Conservation (phyloP, 2,797 vertebrate genomes). For the Lepus oiostolus region DNA sequence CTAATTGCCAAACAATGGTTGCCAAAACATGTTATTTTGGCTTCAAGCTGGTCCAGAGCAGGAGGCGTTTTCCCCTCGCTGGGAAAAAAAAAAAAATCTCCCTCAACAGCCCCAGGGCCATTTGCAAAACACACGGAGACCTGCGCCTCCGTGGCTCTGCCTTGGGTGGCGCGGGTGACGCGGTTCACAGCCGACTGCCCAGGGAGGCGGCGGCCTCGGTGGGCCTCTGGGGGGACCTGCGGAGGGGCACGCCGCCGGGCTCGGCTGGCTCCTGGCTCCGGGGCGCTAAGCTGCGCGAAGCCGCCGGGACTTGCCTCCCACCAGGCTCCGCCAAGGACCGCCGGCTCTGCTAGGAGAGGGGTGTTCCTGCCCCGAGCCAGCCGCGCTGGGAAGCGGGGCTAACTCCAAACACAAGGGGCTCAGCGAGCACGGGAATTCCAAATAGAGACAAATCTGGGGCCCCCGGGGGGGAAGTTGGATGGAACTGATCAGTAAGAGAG, state of each 20-base stretch:
- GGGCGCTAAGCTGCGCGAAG: neutral
- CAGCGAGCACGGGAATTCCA: constrained; percentile 86
- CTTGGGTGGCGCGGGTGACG: neutral
- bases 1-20: constrained; percentile 84
- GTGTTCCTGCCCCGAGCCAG: constrained; percentile 41
- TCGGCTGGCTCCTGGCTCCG: constrained; percentile 69
- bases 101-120: constrained; percentile 73
- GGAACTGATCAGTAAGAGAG: constrained; percentile 86
- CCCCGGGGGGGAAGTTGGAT: constrained; percentile 87
- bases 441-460: constrained; percentile 88
- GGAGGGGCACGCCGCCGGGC: constrained; percentile 57
- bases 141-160: neutral
- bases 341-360: constrained; percentile 67
- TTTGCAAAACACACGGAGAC: neutral
- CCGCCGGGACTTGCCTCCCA: constrained; percentile 43
- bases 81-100: neutral
- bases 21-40: constrained; percentile 85
- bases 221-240: constrained; percentile 28
- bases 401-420: constrained; percentile 81
- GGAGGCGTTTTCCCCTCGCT: constrained; percentile 52
- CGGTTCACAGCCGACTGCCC: neutral
- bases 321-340: neutral
- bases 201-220: neutral
- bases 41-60: constrained; percentile 76
- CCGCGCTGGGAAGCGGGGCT: constrained; percentile 53